Evolutionary conservation across 2,888 invertebrate genomes (phyloP), one percentile per base, ranked within the genome.

Genomic region (Lumbricus terrestris): DNA sequence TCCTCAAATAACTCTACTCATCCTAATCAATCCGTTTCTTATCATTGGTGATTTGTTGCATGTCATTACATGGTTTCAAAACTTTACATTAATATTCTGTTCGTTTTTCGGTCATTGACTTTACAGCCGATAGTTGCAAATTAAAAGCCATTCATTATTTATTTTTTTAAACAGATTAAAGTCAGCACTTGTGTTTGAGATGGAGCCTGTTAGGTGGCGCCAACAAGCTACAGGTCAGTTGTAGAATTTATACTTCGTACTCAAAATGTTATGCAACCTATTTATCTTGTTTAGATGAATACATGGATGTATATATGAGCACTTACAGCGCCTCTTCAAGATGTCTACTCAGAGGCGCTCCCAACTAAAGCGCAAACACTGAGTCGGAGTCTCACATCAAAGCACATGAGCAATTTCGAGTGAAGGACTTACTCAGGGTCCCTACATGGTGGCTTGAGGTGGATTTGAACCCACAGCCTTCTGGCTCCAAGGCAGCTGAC

Each of bases 141-240:
- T 47, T 47, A 13, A 20, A 47, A 47, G 15, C 2, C 15, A 16
- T n/a, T 69, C n/a, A 11, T 69, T 69, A 3, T 69, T n/a, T 69
- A 8, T 69, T 11, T 69, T n/a, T 0, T 16, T 16, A 69, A 69
- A 69, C 69, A 69, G 69, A 69, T 29, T n/a, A n/a, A 69, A 69
- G 69, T 85, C 83, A 35, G 35, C 16, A 85, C 23, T 16, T 37
- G 23, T 37, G 33, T 35, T 34, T 35, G 37, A 35, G 85, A 85
- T 85, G 85, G 85, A 85, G 37, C 85, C 85, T 35, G 23, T 85
- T 18, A 34, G 85, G n/a, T 85, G 85, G 85, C 85, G 85, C 85
- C 85, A 85, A 23, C 85, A 35, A 23, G 35, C 85, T 85, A 23
- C 85, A 85, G 85, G 85, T 85, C 0, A 85, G 37, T 69, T 69